A percentile compares a stretch with the other conserved stretches of the same genome.
These are phyloP conservation scores for Pelecanus crispus DNA, from an alignment of 2,113 vertebrate genomes.

Conservation along the genomic window DNA sequence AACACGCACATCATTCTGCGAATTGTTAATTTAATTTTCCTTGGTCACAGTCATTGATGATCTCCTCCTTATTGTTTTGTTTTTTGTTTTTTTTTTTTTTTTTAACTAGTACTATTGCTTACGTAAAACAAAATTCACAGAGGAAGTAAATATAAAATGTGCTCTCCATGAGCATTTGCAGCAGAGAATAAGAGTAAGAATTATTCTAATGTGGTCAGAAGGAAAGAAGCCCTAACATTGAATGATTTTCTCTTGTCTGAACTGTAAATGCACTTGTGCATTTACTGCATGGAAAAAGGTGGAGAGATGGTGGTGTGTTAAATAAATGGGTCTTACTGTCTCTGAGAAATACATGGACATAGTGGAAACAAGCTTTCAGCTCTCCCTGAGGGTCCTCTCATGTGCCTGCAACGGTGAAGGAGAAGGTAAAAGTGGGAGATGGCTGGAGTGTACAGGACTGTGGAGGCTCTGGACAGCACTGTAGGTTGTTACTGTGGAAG, in stretches of 20 bases:
- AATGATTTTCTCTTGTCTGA: neutral
- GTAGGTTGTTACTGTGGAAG: neutral
- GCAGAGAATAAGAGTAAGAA: neutral
- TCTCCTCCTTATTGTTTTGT: neutral
- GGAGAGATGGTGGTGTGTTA: neutral
- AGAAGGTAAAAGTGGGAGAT: neutral
- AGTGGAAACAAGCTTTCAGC: neutral
- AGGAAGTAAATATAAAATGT: neutral
- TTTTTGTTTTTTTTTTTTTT: neutral
- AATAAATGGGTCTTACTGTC: neutral
- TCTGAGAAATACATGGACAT: neutral
- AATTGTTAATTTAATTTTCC: neutral
- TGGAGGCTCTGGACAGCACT: neutral
- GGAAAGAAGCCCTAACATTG: neutral
- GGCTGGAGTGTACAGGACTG: neutral
- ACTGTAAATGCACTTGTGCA: neutral
- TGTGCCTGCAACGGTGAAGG: fast-evolving
- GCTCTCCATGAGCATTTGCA: neutral
- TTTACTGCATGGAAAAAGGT: neutral
- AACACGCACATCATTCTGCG: neutral
- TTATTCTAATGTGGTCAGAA: neutral
- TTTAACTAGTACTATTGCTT: neutral
- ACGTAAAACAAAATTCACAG: neutral
- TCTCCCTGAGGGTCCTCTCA: neutral
- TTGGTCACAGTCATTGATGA: neutral